Evolutionary conservation across 2,888 invertebrate species (phyloP), one percentile per base, ranked within the genome.

Genomic region (Epinotia bilunana): DNA sequence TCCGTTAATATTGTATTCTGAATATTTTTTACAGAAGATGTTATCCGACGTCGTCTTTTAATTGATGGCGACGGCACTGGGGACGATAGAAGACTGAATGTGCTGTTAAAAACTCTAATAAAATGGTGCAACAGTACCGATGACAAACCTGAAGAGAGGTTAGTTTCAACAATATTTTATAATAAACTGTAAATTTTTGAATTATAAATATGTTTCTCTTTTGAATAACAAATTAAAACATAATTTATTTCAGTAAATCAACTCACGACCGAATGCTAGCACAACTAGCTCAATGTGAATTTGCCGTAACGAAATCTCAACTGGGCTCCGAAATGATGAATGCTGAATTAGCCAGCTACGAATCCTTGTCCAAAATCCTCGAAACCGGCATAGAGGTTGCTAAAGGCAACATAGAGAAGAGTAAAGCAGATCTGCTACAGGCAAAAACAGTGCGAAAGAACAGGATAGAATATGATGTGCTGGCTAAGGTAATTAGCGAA

Each of bases 11-110:
- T 43, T 43, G 12, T 28, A 23, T 46, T 43, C 11, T 18, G n/a
- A 12, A n/a, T 6, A 3, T 53, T 18, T 61, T 67, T 90, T 89
- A 9, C 88, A 98, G 99, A 99, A 92, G 99, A 99, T 87, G 97
- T 99, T 60, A 98, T 99, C 77, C 96, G 98, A 80, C 95, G 98
- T 80, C 95, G 99, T 78, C 93, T 99, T 57, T 91, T 99, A 46
- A 98, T 99, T 83, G 99, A 99, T 88, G 99, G 99, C 18, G 99
- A 99, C 94, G 99, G 99, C 9, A 98, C 98, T 12, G 99, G 99
- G 23, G 99, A 99, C 86, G 99, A 99, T 86, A 95, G 99, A 74
- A 94, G 98, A 75, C 94, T 99, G 23, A 98, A 97, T 86, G 96
- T 97, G 73, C 92, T 99, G 20, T 90, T 98, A 12, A 98, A 98